A percentile compares a stretch with the other conserved stretches of the same genome.
phyloP scores from a whole-genome alignment of 2,797 vertebrate genomes.

The Enteromius paludinosus region DNA sequence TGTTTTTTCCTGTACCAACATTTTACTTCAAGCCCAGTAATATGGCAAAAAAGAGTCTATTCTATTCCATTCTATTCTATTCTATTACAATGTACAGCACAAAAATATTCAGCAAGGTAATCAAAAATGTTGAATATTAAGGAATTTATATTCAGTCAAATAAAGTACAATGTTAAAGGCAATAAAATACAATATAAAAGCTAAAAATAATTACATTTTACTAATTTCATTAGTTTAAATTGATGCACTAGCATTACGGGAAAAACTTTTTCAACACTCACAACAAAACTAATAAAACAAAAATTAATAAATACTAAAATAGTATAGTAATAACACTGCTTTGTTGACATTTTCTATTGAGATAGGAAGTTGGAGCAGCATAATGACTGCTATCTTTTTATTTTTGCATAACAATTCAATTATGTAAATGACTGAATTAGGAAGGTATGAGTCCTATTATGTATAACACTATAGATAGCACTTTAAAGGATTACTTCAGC shows the following conservation, averaged over 20 bases:
- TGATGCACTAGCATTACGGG: background rate
- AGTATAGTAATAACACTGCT: background rate
- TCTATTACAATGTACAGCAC: background rate
- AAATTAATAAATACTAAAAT: background rate
- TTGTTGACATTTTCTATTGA: background rate
- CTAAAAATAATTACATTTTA: background rate
- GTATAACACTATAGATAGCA: background rate
- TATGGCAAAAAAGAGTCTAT: background rate
- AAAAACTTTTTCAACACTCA: background rate
- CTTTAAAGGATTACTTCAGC: background rate
- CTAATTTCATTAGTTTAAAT: background rate
- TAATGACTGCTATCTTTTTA: background rate
- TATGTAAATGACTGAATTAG: background rate
- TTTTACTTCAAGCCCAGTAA: background rate
- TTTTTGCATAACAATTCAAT: background rate
- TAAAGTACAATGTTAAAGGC: background rate
- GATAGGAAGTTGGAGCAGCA: background rate
- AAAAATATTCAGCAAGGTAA: background rate
- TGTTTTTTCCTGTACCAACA: background rate
- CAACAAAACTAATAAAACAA: background rate
- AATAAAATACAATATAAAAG: too few relatives aligned
- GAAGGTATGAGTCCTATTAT: background rate
- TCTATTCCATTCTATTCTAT: background rate
- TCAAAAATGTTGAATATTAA: background rate
- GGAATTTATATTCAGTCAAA: background rate